Evolutionary conservation across 2,113 vertebrate genomes (phyloP).

Genomic region (Harpagus bidentatus): DNA sequence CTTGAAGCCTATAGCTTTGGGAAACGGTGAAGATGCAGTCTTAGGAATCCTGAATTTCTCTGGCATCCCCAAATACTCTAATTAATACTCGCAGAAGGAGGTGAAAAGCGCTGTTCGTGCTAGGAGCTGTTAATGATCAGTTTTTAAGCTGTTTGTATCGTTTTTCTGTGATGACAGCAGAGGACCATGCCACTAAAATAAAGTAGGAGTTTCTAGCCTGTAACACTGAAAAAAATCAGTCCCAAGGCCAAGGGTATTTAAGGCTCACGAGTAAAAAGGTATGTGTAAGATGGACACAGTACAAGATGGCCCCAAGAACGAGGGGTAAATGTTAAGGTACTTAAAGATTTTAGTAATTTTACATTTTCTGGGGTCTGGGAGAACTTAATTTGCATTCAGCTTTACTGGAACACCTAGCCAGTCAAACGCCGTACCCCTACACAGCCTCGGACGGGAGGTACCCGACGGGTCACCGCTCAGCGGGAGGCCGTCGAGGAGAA

Average conservation of each 20-base stretch:
- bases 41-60: not conserved
- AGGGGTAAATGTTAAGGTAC: not conserved
- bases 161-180: not conserved
- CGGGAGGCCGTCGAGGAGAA: not conserved
- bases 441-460: fast-evolving
- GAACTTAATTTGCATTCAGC: not conserved
- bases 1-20: not conserved
- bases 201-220: not conserved
- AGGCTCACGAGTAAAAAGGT: not conserved
- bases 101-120: not conserved
- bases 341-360: not conserved
- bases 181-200: not conserved
- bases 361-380: not conserved
- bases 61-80: not conserved
- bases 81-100: not conserved
- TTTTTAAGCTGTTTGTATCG: not conserved
- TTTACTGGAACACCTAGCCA: not conserved
- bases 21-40: not conserved
- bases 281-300: not conserved
- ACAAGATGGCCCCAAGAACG: not conserved
- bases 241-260: not conserved
- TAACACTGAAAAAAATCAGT: not conserved
- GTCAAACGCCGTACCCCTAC: fast-evolving
- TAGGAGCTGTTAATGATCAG: not conserved
- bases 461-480: fast-evolving